Evolutionary conservation across 2,113 vertebrate genomes (phyloP).

Genomic region (Elephantulus edwardii): DNA sequence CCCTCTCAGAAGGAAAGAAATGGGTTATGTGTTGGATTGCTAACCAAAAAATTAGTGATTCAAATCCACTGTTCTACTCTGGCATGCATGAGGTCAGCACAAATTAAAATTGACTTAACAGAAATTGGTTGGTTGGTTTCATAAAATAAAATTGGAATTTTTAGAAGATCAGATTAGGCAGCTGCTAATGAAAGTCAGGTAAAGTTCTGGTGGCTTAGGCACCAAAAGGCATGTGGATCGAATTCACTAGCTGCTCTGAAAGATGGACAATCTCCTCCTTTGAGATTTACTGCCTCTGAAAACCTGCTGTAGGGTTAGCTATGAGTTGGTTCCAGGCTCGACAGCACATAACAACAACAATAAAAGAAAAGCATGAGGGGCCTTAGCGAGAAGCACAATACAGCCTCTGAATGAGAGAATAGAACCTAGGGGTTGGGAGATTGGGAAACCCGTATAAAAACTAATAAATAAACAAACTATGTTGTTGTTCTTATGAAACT

Average conservation of each 20-base stretch:
- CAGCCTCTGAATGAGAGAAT: background rate
- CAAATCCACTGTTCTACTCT: background rate
- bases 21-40: background rate
- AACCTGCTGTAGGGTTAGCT: too few relatives aligned
- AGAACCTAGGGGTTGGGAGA: background rate
- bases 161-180: slow-evolving; percentile 4
- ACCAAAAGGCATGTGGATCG: too few relatives aligned
- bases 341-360: too few relatives aligned
- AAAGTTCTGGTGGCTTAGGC: too few relatives aligned
- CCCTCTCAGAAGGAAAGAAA: slow-evolving; percentile 13
- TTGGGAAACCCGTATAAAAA: background rate
- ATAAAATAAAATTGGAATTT: background rate
- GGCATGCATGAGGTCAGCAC: background rate
- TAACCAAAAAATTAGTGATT: background rate
- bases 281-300: too few relatives aligned
- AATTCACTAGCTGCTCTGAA: too few relatives aligned
- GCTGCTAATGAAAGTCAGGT: background rate
- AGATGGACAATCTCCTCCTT: too few relatives aligned
- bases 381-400: background rate
- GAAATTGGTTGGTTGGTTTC: background rate
- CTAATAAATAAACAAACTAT: slow-evolving; percentile 51
- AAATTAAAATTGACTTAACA: background rate
- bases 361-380: background rate
- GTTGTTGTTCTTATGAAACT: too few relatives aligned
- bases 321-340: too few relatives aligned